A percentile compares a stretch with the other conserved stretches of the same genome.
Conservation (phyloP, 2,797 vertebrate genomes). For the Buphagus erythrorhynchus region DNA sequence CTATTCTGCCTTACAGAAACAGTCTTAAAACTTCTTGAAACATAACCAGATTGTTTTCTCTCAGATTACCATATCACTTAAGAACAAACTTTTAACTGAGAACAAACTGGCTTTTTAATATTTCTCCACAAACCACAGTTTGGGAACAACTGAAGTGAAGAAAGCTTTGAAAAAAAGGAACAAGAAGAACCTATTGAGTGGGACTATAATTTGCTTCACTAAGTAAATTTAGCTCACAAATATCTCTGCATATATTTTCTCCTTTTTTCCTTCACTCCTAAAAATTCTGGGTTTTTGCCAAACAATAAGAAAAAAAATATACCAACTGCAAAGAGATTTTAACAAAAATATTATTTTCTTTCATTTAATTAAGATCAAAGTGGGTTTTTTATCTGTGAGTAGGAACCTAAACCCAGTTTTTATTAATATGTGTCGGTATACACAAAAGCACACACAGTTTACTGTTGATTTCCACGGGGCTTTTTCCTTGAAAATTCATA, state of each 20-base stretch:
- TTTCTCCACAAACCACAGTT: background rate
- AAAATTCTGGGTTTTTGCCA: background rate
- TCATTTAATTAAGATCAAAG: background rate
- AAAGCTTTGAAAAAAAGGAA: background rate
- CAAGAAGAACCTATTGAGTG: background rate
- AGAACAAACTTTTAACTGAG: background rate
- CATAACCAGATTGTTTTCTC: background rate
- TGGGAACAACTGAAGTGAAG: background rate
- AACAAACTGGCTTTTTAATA: background rate
- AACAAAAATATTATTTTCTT: background rate
- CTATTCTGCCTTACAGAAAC: background rate
- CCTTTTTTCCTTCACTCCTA: background rate
- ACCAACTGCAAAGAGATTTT: background rate
- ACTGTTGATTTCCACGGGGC: background rate
- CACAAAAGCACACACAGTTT: background rate
- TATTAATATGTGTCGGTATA: background rate
- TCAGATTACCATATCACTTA: background rate
- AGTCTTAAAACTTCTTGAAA: background rate
- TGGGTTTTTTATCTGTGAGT: background rate
- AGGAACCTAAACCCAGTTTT: background rate
- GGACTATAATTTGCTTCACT: background rate
- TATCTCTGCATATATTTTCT: background rate
- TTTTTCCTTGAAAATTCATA: background rate
- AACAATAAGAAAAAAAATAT: background rate
- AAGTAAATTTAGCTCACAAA: background rate